Evolutionary conservation across 2,888 invertebrate genomes (phyloP), one percentile per base, ranked within the genome.

Genomic region (Monopis laevigella): DNA sequence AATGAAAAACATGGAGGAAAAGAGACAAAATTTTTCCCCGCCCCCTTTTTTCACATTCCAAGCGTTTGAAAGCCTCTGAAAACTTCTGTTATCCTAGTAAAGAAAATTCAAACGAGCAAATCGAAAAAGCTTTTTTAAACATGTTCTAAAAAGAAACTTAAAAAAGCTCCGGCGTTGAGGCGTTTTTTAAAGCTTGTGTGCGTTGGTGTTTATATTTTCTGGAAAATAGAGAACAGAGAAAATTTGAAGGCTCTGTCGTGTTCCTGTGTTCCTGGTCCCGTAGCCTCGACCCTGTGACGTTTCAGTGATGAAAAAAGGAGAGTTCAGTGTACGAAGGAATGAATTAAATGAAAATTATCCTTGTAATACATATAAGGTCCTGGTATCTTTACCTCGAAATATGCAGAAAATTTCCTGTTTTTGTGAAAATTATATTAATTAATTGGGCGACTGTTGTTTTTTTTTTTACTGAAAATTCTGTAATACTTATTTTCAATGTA

Each of bases 31-130:
- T n/a, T n/a, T n/a, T 48, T 55, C 50, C 43, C 46, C 51, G 49
- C 55, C 55, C 50, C 46, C 50, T 52, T 6, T 34, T 39, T 8
- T 50, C 41, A 50, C 63, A 68, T 74, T 54, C 67, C 68, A 41
- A 49, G 45, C 61, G 75, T 78, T 65, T 59, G 54, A 51, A 26
- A 27, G 65, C 50, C 65, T 58, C 40, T 55, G 57, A 8, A 39
- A 27, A 32, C 53, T 54, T 52, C 55, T 81, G 66, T 13, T 52
- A 30, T 52, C 77, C 72, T 64, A 53, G 65, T 74, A 46, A 40
- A 64, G 62, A 74, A 77, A 78, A 77, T 82, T 82, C 75, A 80
- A 75, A 71, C 56, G 56, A 61, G 60, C 65, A 63, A 69, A 66
- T 66, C 65, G 67, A 63, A 69, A 13, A 68, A 63, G 63, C 65